Evolutionary conservation across 2,888 invertebrate species (phyloP), one percentile per base, ranked within the genome.

Genomic region (Cosmopolites sordidus): DNA sequence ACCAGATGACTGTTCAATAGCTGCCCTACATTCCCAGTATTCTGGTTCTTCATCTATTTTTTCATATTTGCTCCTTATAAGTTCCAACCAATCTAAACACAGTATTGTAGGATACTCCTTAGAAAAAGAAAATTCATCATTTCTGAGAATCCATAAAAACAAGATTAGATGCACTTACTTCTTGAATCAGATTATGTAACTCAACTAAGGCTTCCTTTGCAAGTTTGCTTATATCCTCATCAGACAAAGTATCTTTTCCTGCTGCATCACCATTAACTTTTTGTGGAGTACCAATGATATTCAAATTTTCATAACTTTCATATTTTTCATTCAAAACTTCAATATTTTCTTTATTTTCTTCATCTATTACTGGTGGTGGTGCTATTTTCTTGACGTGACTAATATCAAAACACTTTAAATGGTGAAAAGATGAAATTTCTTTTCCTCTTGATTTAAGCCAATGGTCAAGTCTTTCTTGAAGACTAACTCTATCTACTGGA

Each of bases 11-110:
- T 81, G 79, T 63, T 82, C 82, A 0, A 82, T 65, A 0, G 79
- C 78, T 0, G 82, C 82, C 1, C 80, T 67, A 52, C 82, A 82
- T 65, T 82, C 82, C 82, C 83, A 83, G 64, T 82, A 82, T 1
- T 75, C 72, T 0, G 80, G 77, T 0, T 70, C 68, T 2, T 75
- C 68, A 0, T 73, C 73, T 0, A 79, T 73, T 0, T 65, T 44
- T 0, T 73, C 72, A 58, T 75, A 79, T 1, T 76, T 72, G 1
- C 73, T 70, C 1, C 76, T 69, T n/a, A 82, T 74, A 0, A 77
- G 72, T 0, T 76, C 74, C 1, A 82, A 66, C 80, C 81, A 82
- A 6, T 75, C 73, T 2, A 79, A 79, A 50, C 80, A 79, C 51
- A 80, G 80, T 41, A 78, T 75, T 71, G 74, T 74, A 1, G 79